These are phyloP conservation scores for Melieria picta DNA, from an alignment of 2,888 invertebrate genomes.

Conservation along the genomic window DNA sequence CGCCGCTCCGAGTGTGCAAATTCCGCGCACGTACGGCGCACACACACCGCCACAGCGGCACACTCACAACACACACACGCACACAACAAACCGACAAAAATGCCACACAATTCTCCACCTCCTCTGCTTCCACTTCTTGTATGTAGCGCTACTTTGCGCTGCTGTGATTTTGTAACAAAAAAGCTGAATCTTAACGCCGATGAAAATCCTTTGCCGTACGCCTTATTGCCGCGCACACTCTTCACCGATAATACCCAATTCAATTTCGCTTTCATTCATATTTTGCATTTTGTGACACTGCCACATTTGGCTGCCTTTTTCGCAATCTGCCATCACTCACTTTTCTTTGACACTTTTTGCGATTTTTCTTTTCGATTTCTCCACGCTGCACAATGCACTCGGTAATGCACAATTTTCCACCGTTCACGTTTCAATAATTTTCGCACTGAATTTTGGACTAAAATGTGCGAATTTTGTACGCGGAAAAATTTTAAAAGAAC, in stretches of 20 bases:
- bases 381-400: slow-evolving; percentile 11
- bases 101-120: no score
- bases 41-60: slow-evolving; percentile 7
- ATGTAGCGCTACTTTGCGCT: slow-evolving; percentile 12
- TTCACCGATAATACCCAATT: background rate
- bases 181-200: background rate
- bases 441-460: background rate
- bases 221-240: background rate
- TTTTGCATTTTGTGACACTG: background rate
- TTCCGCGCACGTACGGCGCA: slow-evolving; percentile 15
- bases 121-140: background rate
- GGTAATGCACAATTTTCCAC: background rate
- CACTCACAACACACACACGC: slow-evolving; percentile 5
- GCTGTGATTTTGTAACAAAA: slow-evolving; percentile 43
- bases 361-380: slow-evolving; percentile 12
- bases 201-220: background rate
- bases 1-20: slow-evolving; percentile 10
- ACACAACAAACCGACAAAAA: background rate
- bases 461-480: slow-evolving; percentile 8
- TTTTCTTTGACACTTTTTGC: slow-evolving; percentile 20
- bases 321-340: slow-evolving; percentile 12
- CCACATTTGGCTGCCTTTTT: no score
- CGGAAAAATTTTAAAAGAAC: slow-evolving; percentile 20
- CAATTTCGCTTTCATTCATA: background rate
- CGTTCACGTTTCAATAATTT: background rate